These are phyloP conservation scores for Myxocyprinus asiaticus DNA, from an alignment of 2,113 vertebrate genomes.

Conservation along the genomic window DNA sequence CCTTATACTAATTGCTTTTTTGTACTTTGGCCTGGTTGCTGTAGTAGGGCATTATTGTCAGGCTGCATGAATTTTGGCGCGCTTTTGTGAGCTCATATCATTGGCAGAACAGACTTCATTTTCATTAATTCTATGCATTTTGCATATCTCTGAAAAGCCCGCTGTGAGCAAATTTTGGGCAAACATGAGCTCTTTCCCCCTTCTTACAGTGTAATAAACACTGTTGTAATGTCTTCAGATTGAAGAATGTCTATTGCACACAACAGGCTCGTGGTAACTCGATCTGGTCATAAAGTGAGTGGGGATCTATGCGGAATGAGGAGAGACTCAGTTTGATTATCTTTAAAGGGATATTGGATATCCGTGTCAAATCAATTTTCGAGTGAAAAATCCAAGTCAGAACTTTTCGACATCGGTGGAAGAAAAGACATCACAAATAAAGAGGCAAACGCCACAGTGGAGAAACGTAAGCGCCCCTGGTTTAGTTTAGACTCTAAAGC, in stretches of 20 bases:
- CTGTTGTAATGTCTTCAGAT: constrained; percentile 44
- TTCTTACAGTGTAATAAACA: constrained; percentile 39
- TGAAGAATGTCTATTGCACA: constrained; percentile 57
- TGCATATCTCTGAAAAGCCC: background rate
- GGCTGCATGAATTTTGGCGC: too few species aligned
- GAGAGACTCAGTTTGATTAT: constrained; percentile 77
- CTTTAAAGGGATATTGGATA: constrained; percentile 82
- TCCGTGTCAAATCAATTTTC: constrained; percentile 80
- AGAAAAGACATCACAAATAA: constrained; percentile 70
- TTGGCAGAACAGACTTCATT: background rate
- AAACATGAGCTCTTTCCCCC: background rate
- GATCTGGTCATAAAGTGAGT: constrained; percentile 72
- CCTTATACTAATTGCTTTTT: constrained; percentile 9
- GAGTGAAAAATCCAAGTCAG: constrained; percentile 73
- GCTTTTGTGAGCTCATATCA: background rate
- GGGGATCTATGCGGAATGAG: constrained; percentile 67
- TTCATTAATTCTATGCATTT: constrained; percentile 6
- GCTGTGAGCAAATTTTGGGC: constrained; percentile 3
- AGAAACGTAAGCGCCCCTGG: constrained; percentile 53
- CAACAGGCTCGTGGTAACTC: constrained; percentile 70
- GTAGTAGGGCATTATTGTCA: background rate
- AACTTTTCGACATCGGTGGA: constrained; percentile 69
- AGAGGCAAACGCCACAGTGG: constrained; percentile 62
- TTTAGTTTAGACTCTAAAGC: constrained; percentile 47
- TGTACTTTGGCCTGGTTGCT: background rate